Evolutionary conservation across 2,888 invertebrate genomes (phyloP).

Genomic region (Strigamia crassipes): DNA sequence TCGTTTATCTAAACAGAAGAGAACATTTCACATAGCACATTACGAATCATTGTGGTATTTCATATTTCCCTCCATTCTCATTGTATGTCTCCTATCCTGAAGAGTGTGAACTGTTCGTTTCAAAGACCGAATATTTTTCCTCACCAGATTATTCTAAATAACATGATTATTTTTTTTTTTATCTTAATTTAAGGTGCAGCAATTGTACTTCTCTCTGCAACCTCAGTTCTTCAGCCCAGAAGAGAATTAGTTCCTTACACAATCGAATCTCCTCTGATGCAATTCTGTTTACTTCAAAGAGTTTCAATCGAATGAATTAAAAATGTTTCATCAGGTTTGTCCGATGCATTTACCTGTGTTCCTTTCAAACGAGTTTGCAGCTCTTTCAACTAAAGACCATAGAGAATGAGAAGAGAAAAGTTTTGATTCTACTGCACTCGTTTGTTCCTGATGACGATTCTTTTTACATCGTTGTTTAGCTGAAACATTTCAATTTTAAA

Average conservation of each 20-base stretch:
- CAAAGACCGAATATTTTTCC: neutral
- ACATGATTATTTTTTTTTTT: neutral
- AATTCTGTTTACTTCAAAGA: neutral
- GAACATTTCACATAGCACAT: neutral
- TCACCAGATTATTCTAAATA: neutral
- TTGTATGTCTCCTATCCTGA: neutral
- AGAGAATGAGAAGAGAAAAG: neutral
- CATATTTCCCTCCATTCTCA: neutral
- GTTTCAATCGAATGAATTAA: neutral
- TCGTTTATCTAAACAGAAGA: neutral
- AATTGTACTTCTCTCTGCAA: neutral
- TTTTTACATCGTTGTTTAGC: slow-evolving; percentile 17
- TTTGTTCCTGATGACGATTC: neutral
- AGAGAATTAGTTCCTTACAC: neutral
- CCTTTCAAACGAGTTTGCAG: neutral
- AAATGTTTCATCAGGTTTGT: neutral
- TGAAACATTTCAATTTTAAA: neutral
- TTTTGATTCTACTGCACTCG: neutral
- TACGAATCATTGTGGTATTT: neutral
- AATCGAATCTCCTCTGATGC: neutral
- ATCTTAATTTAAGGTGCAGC: neutral
- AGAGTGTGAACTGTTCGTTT: neutral
- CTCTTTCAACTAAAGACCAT: slow-evolving; percentile 12
- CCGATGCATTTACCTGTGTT: neutral
- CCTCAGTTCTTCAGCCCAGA: neutral